These are phyloP conservation scores for Puntigrus tetrazona DNA, from an alignment of 2,113 vertebrate genomes.

Conservation along the genomic window DNA sequence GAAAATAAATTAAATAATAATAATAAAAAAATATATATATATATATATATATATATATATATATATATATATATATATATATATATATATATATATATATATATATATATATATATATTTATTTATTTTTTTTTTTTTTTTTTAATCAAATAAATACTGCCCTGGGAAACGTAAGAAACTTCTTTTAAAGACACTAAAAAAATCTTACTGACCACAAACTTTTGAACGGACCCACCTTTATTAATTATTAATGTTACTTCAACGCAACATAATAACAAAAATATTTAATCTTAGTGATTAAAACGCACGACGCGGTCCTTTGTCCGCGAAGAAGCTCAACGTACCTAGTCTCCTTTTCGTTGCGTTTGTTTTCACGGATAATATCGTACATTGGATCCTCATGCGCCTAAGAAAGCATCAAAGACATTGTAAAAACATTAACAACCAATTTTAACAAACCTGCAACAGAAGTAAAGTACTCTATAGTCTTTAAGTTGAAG, in stretches of 20 bases:
- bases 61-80: too few species aligned
- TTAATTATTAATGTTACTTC: not conserved
- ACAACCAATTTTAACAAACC: not conserved
- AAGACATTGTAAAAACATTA: not conserved
- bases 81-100: too few species aligned
- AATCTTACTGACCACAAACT: not conserved
- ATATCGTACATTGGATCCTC: conserved; percentile 97
- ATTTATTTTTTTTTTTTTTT: too few species aligned
- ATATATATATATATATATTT: too few species aligned
- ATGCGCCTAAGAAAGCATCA: conserved; percentile 79
- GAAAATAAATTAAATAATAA: too few species aligned
- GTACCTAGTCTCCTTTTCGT: conserved; percentile 91
- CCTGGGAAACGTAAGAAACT: not conserved
- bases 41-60: too few species aligned
- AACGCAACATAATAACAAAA: not conserved
- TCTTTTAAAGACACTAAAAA: too few species aligned
- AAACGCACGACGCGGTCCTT: not conserved
- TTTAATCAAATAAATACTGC: not conserved
- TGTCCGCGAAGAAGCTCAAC: not conserved
- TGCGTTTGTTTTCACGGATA: conserved; percentile 88
- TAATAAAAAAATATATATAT: too few species aligned
- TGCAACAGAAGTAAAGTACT: not conserved
- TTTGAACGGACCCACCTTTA: not conserved
- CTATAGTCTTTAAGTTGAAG: not conserved
- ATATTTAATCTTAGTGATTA: too few species aligned